phyloP scores from a whole-genome alignment of 53 echinoderm and acorn worm species.

The Echinometra lucunter region DNA sequence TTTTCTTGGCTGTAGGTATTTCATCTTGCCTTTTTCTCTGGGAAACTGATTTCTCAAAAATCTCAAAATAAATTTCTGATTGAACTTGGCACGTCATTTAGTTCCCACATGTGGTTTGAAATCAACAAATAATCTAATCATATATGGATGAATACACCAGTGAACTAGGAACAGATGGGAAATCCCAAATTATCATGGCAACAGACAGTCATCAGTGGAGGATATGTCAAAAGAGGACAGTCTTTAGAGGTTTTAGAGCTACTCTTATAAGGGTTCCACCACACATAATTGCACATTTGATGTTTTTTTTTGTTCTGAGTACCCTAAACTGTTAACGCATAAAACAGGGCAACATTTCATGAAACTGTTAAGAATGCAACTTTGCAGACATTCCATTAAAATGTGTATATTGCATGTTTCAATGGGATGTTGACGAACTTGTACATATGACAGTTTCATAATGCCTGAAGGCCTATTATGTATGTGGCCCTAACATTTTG shows the following conservation, averaged over 20 bases:
- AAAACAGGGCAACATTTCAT: no score
- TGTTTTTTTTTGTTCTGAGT: no score
- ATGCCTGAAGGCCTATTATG: no score
- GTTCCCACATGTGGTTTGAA: neutral
- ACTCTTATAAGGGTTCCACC: no score
- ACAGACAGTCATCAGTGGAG: neutral
- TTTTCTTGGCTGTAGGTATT: no score
- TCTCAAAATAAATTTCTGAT: neutral
- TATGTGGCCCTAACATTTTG: no score
- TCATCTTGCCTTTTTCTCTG: no score
- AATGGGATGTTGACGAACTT: neutral
- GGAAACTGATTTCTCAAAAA: neutral
- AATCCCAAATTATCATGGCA: neutral
- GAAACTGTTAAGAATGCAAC: neutral
- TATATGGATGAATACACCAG: conserved; percentile 9
- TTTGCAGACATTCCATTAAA: neutral
- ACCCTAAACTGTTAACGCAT: no score
- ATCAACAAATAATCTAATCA: neutral
- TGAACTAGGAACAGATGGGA: neutral
- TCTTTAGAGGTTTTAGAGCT: neutral
- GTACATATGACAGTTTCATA: no score
- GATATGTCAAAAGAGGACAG: neutral
- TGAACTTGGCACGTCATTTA: neutral
- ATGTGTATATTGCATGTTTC: no score
- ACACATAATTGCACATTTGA: no score